Conservation (phyloP, 2,797 vertebrate genomes). For the Cheirogaleus major region DNA sequence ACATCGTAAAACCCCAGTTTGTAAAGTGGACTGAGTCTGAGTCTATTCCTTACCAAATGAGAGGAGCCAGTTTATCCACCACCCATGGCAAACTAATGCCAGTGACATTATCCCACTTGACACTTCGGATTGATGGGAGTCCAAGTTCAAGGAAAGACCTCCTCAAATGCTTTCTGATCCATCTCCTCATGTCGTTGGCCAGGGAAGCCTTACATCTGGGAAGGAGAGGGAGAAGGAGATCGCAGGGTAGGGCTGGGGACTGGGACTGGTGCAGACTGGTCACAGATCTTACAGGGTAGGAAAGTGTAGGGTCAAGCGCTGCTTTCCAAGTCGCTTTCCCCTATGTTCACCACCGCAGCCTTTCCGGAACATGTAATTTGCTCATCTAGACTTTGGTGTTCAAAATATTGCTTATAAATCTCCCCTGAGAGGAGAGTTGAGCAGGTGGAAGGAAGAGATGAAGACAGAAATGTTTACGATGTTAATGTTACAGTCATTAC, state of each 20-base stretch:
- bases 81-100: background rate
- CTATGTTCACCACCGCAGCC: rapidly evolving
- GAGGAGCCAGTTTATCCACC: background rate
- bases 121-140: background rate
- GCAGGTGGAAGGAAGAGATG: background rate
- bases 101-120: background rate
- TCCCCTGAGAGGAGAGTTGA: background rate
- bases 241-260: background rate
- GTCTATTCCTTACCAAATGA: background rate
- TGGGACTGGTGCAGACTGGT: too few species aligned
- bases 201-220: background rate
- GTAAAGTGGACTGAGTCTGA: background rate
- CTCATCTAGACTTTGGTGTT: background rate
- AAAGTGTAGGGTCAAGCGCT: background rate
- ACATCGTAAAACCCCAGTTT: background rate
- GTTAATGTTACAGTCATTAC: background rate
- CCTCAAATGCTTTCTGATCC: background rate
- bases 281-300: background rate
- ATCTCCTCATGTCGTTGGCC: background rate
- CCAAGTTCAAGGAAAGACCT: background rate
- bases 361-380: background rate
- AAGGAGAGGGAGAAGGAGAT: background rate
- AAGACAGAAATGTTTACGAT: background rate
- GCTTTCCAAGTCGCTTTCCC: background rate
- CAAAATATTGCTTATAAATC: too few species aligned